These are phyloP conservation scores for Gadopsis bispinosus DNA, from an alignment of 2,797 vertebrate genomes.

Conservation along the genomic window DNA sequence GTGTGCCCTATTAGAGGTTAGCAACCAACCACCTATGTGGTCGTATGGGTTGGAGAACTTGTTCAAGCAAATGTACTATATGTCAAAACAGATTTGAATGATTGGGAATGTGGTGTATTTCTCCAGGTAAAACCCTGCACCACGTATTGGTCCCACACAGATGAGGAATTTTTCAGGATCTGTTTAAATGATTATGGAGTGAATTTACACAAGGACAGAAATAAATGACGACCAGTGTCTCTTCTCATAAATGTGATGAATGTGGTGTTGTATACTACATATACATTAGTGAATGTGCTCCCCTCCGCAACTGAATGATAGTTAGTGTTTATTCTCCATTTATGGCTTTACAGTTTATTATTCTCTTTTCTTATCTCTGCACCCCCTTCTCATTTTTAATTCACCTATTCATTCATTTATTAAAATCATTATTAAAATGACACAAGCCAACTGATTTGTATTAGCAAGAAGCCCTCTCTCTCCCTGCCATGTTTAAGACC, in stretches of 20 bases:
- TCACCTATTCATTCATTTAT: conserved; percentile 95
- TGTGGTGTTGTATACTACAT: conserved; percentile 59
- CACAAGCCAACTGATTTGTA: conserved; percentile 96
- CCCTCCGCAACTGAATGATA: conserved; percentile 94
- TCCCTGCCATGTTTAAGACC: conserved; percentile 89
- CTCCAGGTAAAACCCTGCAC: neutral
- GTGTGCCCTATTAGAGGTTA: too few species aligned
- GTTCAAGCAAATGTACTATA: neutral
- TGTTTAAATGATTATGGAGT: conserved; percentile 66
- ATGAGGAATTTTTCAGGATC: conserved; percentile 52
- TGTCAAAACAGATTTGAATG: conserved; percentile 1
- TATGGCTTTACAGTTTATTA: conserved; percentile 90
- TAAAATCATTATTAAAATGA: conserved; percentile 98
- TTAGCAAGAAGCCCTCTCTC: conserved; percentile 75
- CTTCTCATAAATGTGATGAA: conserved; percentile 74
- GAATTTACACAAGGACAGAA: conserved; percentile 70
- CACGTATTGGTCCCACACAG: neutral
- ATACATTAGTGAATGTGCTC: conserved; percentile 89
- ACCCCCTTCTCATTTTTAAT: conserved; percentile 81
- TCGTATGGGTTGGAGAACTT: too few species aligned
- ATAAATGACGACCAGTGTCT: conserved; percentile 68
- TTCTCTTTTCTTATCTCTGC: conserved; percentile 82
- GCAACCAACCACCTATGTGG: too few species aligned
- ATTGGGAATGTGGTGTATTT: neutral
- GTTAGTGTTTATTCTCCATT: conserved; percentile 93